These are phyloP conservation scores for Stomorhina lunata DNA, from an alignment of 2,888 invertebrate species.

Conservation along the genomic window DNA sequence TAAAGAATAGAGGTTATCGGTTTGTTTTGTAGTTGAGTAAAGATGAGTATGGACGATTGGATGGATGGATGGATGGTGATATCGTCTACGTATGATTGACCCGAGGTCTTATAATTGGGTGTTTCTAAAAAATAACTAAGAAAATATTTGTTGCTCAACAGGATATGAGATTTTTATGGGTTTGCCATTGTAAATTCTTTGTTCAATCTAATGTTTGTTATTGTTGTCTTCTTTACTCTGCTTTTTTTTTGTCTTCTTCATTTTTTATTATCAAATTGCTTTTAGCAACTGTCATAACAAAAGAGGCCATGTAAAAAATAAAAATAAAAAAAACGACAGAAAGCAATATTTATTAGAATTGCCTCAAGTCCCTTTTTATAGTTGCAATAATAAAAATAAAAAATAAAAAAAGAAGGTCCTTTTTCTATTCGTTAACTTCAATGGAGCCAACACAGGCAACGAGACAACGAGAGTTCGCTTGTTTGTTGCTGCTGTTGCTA, in stretches of 20 bases:
- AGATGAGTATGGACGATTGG: too few species aligned
- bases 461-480: background rate
- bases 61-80: conserved; percentile 15
- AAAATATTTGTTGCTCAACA: conserved; percentile 33
- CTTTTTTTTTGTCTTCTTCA: background rate
- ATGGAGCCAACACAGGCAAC: background rate
- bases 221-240: background rate
- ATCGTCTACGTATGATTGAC: background rate
- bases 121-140: conserved; percentile 14
- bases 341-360: conserved; percentile 32
- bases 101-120: conserved; percentile 12
- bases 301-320: background rate
- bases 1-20: background rate
- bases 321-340: background rate
- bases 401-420: background rate
- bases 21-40: too few species aligned
- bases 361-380: conserved; percentile 18
- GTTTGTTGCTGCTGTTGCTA: background rate
- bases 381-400: conserved; percentile 9
- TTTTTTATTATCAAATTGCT: conserved; percentile 1
- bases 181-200: conserved; percentile 27
- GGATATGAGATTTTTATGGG: conserved; percentile 42
- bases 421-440: conserved; percentile 12
- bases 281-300: conserved; percentile 26
- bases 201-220: conserved; percentile 8